phyloP scores from a whole-genome alignment of 2,797 vertebrate genomes.

The Xiphophorus birchmanni region DNA sequence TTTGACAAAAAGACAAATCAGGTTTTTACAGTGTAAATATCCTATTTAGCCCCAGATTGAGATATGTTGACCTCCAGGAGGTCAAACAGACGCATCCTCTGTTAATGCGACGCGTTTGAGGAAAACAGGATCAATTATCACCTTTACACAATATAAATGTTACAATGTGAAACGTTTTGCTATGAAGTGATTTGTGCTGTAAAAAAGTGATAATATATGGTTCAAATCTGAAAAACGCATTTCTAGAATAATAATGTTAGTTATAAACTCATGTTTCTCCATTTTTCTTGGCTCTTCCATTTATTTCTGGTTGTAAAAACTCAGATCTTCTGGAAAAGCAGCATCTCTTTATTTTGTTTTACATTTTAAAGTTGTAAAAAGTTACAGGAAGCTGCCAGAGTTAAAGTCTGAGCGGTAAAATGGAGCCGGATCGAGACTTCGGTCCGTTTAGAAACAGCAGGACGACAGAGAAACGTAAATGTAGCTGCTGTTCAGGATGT shows the following conservation, averaged over 20 bases:
- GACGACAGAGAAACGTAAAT: not conserved
- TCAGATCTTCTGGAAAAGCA: not conserved
- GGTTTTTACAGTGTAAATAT: not conserved
- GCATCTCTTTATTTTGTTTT: not conserved
- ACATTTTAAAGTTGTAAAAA: not conserved
- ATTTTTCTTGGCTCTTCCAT: not conserved
- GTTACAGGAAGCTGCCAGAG: not conserved
- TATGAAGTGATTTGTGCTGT: not conserved
- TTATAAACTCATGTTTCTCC: not conserved
- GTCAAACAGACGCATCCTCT: not conserved
- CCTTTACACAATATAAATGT: not conserved
- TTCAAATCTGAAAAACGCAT: not conserved
- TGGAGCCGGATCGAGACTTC: not conserved
- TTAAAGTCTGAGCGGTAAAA: not conserved
- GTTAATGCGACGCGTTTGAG: not conserved
- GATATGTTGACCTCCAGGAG: not conserved
- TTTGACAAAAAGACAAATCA: not conserved
- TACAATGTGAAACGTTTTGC: not conserved
- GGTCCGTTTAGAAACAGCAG: not conserved
- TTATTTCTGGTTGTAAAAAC: not conserved
- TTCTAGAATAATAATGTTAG: not conserved
- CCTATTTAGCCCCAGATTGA: not conserved
- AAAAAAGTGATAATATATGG: not conserved
- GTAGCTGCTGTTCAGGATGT: no score
- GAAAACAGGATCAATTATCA: not conserved